These are phyloP conservation scores for Sinonovacula constricta DNA, from an alignment of 1,140 invertebrate genomes.

Conservation along the genomic window DNA sequence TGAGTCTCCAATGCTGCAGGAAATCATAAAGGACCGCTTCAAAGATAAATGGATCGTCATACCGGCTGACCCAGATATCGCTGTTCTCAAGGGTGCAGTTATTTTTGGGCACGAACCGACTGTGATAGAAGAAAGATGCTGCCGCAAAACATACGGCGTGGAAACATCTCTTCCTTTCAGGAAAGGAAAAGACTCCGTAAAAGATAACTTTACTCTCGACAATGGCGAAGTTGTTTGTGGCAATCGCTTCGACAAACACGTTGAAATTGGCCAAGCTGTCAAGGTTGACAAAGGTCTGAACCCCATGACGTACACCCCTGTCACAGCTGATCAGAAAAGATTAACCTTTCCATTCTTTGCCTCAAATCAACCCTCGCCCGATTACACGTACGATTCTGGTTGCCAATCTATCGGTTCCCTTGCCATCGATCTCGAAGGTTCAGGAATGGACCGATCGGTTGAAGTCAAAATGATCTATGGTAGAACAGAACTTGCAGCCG, in stretches of 20 bases:
- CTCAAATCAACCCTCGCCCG: constrained; percentile 11
- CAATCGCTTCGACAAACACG: constrained; percentile 35
- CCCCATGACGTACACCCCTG: constrained; percentile 5
- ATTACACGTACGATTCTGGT: constrained; percentile 8
- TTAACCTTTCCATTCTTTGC: constrained; percentile 16
- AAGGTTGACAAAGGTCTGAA: constrained; percentile 3
- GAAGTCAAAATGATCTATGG: constrained; percentile 21
- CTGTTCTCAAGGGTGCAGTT: constrained; percentile 56
- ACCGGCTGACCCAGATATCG: constrained; percentile 39
- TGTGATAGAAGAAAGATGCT: constrained; percentile 24
- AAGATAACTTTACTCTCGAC: background rate
- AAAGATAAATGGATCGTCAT: constrained; percentile 40
- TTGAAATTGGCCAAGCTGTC: constrained; percentile 30
- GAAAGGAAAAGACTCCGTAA: constrained; percentile 13
- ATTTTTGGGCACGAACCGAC: constrained; percentile 48
- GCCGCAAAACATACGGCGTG: constrained; percentile 46
- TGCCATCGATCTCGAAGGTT: constrained; percentile 16
- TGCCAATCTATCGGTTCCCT: constrained; percentile 29
- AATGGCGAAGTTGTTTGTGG: constrained; percentile 27
- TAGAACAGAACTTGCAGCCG: constrained; percentile 33
- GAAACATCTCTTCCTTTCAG: constrained; percentile 8
- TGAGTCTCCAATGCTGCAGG: constrained; percentile 44
- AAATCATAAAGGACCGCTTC: constrained; percentile 6
- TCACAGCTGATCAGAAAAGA: background rate
- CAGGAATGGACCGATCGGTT: constrained; percentile 5